Percentiles rank a stretch among this genome's conserved stretches.
phyloP scores from a whole-genome alignment of 2,797 vertebrate species.

The Pterois miles region DNA sequence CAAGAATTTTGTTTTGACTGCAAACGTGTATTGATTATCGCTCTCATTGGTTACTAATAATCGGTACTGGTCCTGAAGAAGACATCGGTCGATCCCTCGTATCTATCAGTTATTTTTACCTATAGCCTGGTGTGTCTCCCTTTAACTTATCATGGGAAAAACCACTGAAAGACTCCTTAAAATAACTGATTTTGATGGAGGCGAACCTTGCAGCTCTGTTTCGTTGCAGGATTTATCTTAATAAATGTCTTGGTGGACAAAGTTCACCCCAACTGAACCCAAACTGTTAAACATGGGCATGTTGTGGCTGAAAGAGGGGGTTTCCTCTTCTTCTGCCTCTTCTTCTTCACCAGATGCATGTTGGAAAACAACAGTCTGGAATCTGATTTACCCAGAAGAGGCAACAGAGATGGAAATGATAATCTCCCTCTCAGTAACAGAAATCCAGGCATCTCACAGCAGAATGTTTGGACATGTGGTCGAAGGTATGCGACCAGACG shows the following conservation, averaged over 20 bases:
- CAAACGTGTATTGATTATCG: no score
- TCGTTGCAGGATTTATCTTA: not conserved
- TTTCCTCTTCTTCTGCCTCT: not conserved
- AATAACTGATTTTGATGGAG: not conserved
- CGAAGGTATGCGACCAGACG: conserved; percentile 55
- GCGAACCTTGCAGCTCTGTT: not conserved
- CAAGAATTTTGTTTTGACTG: no score
- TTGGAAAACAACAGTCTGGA: conserved; percentile 33
- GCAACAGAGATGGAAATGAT: conserved; percentile 32
- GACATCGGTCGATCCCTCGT: no score
- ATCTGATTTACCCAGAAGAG: not conserved
- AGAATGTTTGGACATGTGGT: conserved; percentile 74
- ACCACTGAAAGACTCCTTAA: not conserved
- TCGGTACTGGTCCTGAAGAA: no score
- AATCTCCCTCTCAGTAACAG: conserved; percentile 7
- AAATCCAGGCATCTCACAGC: conserved; percentile 39
- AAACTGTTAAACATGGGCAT: not conserved
- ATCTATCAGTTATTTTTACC: no score
- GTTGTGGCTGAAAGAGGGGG: not conserved
- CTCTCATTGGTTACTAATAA: no score
- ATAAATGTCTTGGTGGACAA: not conserved
- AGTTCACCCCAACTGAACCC: not conserved
- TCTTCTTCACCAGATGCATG: not conserved
- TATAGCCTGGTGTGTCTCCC: no score
- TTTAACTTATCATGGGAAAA: not conserved